Base-by-base conservation (phyloP, 2,797 vertebrate species). In the Girardinus metallicus region DNA sequence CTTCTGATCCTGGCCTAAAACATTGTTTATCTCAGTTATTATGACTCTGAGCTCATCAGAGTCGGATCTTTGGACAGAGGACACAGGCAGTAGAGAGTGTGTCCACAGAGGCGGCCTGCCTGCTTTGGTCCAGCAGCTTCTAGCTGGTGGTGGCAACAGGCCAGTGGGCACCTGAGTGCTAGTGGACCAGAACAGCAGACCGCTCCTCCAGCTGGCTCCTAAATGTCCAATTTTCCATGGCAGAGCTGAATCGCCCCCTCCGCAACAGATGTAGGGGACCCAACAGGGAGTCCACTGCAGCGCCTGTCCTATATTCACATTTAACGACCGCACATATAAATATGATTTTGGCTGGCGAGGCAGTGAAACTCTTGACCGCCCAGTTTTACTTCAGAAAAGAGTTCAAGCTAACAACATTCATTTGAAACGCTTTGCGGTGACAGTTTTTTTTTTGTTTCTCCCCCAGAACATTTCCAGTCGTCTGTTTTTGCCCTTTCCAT, bases 171-270 rank as follows among this genome's bases (percentile, higher is more conserved):
- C 89, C 90, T 92, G 91, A 90, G 92, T 86, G 74, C 79, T 89
- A 86, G 86, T 88, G 86, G 88, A 92, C 80, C 92, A 93, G 91
- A 89, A 87, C 90, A 91, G 85, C 89, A 85, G 82, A 83, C 84
- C 85, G 85, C 72, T 89, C 87, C 87, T 95, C 95, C 95, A 94
- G 93, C 95, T 96, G 95, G 93, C 94, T 93, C 90, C 91, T 95
- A 95, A 95, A 94, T 94, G 95, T 94, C 90, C 93, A 93, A 95
- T 95, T 95, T 95, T 94, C 94, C 86, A 84, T 92, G 91, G 93
- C 86, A 90, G 91, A 57, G 87, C 86, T 86, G 85, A 92, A 89
- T 88, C 21, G 2, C 8, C 49, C 47, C 91, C 80, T 76, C 85
- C 72, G 89, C 92, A 95, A 94, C 95, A 95, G 95, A 96, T 95